Base-by-base conservation (phyloP, 1,140 invertebrate species). In the Drosophila nikananu region DNA sequence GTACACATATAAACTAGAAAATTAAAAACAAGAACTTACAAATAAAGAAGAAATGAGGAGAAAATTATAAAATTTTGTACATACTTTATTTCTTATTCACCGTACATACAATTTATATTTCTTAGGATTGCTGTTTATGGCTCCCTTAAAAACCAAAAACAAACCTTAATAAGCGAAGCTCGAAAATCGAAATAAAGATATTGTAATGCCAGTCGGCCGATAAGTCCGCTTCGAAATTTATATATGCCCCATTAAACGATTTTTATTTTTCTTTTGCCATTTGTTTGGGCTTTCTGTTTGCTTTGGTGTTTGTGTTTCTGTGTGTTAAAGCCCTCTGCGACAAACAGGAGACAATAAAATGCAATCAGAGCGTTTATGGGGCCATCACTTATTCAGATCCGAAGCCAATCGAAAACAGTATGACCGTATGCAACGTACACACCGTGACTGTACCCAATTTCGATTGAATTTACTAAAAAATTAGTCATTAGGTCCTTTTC, bases 291-390 rank as follows among this genome's bases (percentile, higher is more conserved):
- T 68, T 66, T 68, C 65, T 66, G 65, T 48, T 71, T 52, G 64
- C 64, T 12, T 57, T 62, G 15, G 9, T 44, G 37, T 66, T 10
- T 35, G 30, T 67, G 17, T 46, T 23, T 62, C 30, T 44, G 49
- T 52, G 25, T 63, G 30, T 55, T 37, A 35, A 64, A 63, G 42
- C 25, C 37, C 25, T 30, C 25, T 27, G 63, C 66, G 62, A 70
- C 63, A 66, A 70, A 70, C 54, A 51, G 30, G 70, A 51, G 46
- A 76, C 74, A 76, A 77, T 77, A 77, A 77, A 77, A 66, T 76
- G 72, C 72, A 77, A 77, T 77, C 74, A 77, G 73, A 66, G 73
- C 32, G 39, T 76, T 77, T 77, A 77, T 77, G 62, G 54, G 25
- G 23, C 35, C 54, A 72, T 73, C 32, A 72, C 42, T 51, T 72